Evolutionary conservation across 1,140 invertebrate species (phyloP), one percentile per base, ranked within the genome.

Genomic region (Whitmania pigra): DNA sequence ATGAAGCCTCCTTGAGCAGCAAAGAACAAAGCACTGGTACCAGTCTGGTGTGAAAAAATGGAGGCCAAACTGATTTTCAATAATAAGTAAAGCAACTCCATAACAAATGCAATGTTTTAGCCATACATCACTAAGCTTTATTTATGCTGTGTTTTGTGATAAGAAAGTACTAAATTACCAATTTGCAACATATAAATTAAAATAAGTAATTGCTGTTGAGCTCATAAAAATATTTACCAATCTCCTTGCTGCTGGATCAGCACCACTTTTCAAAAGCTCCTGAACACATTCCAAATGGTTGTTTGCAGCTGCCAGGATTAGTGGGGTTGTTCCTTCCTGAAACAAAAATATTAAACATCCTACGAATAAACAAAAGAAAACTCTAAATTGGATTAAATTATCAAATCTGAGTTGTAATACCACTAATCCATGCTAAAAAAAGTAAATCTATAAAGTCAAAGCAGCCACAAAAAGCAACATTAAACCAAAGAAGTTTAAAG

Each of bases 281-380:
- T 86, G 83, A 9, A 93, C 91, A 80, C 90, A 92, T 29, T 92
- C 88, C 69, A 89, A 85, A 81, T 94, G 90, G 3, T 92, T 92
- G 81, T 90, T 90, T 25, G 91, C 92, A 5, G 91, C 88, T 27
- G 92, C 88, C 76, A 94, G 85, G 77, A 94, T 92, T 67, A 94
- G 85, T 13, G 93, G 92, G 20, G 93, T 94, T 27, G 92, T 94
- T 66, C 91, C 91, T 82, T 94, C 92, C 93, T 95, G 36, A 53
- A 73, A 73, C 57, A 71, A 53, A 66, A 73, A 9, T n/a, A 31
- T 63, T 36, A 25, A 70, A 31, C 11, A 31, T 31, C 27, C n/a
- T 25, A 54, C 2, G 18, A 67, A 72, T 43, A 53, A 29, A 75
- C 60, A 40, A 31, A 67, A 25, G 27, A 49, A 31, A 60, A 43